Evolutionary conservation across 1,140 invertebrate genomes (phyloP), one percentile per base, ranked within the genome.

Genomic region (Pogonomyrmex barbatus): DNA sequence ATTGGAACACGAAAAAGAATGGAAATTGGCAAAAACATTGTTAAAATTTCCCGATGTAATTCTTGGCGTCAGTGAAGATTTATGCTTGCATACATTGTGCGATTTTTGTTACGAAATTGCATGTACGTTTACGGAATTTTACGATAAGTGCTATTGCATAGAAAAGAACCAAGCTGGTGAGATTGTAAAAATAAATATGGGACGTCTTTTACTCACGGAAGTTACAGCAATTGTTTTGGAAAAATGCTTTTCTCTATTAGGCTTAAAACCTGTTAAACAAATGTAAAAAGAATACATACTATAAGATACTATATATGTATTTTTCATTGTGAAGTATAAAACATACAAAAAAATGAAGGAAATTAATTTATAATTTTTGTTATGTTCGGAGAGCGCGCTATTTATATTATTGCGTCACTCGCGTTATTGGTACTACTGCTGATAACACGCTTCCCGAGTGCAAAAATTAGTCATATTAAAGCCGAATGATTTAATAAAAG

Each of bases 121-220:
- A n/a, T 97, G 97, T 6, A 96, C 96, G 1, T 99, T 99, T 92
- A 97, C 97, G 0, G 99, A 99, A 93, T 99, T 99, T 94, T 99
- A 99, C 95, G 99, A 99, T 92, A 97, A 96, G 89, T 99, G 99
- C 94, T 99, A 99, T 93, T 99, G 99, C 92, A 97, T 99, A 68
- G 98, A 99, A 93, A 99, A 99, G 93, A 97, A 99, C 94, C 95
- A 96, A 81, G 87, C 92, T 93, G 97, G 97, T 17, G 96, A 98
- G 92, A 97, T 99, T 89, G 94, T 97, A 0, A 98, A 97, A 91
- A 96, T 99, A 1, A 97, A 99, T 94, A 97, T 97, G 94, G 97
- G 97, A 81, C 96, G 99, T 87, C 96, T 99, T 79, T 96, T 99
- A 84, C 94, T 99, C 0, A 98, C 98, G 93, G 99, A 99, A 96